Base-by-base conservation (phyloP, 2,888 invertebrate genomes). In the Caenorhabditis imperialis region DNA sequence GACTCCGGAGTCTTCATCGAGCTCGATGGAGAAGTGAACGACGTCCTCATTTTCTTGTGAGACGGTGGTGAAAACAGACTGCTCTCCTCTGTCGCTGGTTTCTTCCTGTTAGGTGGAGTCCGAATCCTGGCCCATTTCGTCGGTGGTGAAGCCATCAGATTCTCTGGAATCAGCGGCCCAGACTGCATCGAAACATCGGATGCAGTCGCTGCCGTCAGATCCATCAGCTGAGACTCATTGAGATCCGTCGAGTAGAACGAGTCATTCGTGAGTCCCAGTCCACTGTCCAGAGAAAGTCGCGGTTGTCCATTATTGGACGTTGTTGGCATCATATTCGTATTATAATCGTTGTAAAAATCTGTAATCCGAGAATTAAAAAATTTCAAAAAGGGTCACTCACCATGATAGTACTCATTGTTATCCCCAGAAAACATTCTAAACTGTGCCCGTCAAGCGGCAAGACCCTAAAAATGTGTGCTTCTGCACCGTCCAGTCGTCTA, bases 271-370 rank as follows among this genome's bases (percentile, higher is more conserved):
- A 57, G 25, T n/a, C 72, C 63, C 20, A 51, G 33, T 47, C 72
- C 72, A 63, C 72, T 72, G 72, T 72, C 72, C 23, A 72, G 47
- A 16, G 72, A 72, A 8, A 63, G 47, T 16, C 67, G 67, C n/a
- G 67, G 51, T 12, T 57, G 38, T 7, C 37, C n/a, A 22, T 42
- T 67, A 10, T 42, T n/a, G 1, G 61, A 67, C 8, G 67, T 67
- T 12, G 67, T 67, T 3, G 67, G 50, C 37, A 50, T 57, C 67
- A 57, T 57, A 14, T 50, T 42, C 16, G 38, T 50, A 23, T 57
- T 48, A 20, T 58, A 61, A 23, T 50, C 25, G 18, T 48, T 51
- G 30, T 57, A 51, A 42, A 50, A 57, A 23, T 57, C 67, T 67
- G 44, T 30, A 30, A 7, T 30, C 30, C 30, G 30, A 7, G 10